Conservation (phyloP, 2,797 vertebrate genomes). For the Menidia menidia region DNA sequence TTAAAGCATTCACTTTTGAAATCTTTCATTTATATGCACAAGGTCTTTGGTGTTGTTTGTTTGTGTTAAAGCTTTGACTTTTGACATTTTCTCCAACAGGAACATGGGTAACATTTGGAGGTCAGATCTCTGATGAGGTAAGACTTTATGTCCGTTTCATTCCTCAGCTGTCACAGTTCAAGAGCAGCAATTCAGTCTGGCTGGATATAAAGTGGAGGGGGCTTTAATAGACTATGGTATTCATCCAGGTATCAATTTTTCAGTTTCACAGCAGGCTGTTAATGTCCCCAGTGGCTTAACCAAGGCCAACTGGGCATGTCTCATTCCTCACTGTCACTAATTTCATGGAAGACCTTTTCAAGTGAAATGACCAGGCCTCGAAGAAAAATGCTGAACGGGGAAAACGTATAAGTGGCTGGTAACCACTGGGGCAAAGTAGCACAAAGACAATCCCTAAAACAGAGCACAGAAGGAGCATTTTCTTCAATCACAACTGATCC, state of each 20-base stretch:
- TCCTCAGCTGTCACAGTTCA: conserved; percentile 10
- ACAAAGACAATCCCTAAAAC: conserved; percentile 26
- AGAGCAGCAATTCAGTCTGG: conserved; percentile 17
- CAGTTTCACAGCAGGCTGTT: conserved; percentile 15
- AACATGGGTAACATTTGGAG: conserved; percentile 98
- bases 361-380: conserved; percentile 17
- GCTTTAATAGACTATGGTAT: conserved; percentile 10
- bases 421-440: conserved; percentile 25
- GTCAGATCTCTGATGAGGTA: conserved; percentile 98
- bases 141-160: conserved; percentile 60
- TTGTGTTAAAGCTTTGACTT: conserved; percentile 40
- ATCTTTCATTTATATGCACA: conserved; percentile 11
- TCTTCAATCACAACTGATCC: conserved; percentile 17
- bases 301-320: conserved; percentile 41
- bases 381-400: background rate
- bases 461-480: conserved; percentile 17
- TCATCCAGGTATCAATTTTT: conserved; percentile 27
- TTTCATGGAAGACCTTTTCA: conserved; percentile 23
- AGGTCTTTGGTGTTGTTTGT: conserved; percentile 5
- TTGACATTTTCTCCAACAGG: conserved; percentile 80
- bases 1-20: conserved; percentile 35
- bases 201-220: conserved; percentile 34
- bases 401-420: conserved; percentile 33
- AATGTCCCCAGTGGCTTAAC: conserved; percentile 22
- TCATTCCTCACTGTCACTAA: conserved; percentile 37